Percentiles rank a stretch among this genome's conserved stretches.
These are phyloP conservation scores for Pomatorhinus ruficollis DNA, from an alignment of 2,113 vertebrate genomes.

Conservation along the genomic window DNA sequence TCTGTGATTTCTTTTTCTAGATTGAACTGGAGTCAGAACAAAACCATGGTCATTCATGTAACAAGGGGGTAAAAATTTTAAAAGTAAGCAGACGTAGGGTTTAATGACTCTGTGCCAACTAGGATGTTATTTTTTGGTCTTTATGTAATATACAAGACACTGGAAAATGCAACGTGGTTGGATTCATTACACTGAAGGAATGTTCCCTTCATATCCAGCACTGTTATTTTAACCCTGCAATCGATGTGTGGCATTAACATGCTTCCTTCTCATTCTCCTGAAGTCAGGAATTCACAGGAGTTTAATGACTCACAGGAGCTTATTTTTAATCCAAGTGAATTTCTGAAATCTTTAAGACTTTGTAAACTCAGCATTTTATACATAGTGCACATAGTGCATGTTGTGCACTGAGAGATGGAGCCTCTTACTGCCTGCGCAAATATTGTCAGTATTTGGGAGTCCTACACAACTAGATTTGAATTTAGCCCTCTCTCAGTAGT, in stretches of 20 bases:
- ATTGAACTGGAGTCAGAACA: background rate
- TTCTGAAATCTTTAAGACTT: background rate
- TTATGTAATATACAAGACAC: background rate
- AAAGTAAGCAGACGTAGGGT: background rate
- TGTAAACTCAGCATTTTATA: background rate
- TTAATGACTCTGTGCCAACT: background rate
- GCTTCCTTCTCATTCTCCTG: background rate
- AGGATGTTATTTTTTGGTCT: background rate
- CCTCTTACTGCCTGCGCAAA: background rate
- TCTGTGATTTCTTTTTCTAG: background rate
- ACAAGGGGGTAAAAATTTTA: background rate
- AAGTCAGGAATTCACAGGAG: slow-evolving; percentile 40
- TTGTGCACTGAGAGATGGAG: background rate
- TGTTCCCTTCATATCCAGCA: background rate
- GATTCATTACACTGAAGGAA: background rate
- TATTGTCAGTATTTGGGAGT: background rate
- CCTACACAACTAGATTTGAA: background rate
- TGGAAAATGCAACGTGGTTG: background rate
- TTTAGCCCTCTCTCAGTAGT: background rate
- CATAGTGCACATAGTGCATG: background rate
- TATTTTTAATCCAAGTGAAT: slow-evolving; percentile 49
- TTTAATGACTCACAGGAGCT: slow-evolving; percentile 6
- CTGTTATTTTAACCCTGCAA: slow-evolving; percentile 32
- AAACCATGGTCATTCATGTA: background rate
- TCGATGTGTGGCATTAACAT: background rate